phyloP scores from a whole-genome alignment of 92 coral and sea anemone species.

The Porites rus region DNA sequence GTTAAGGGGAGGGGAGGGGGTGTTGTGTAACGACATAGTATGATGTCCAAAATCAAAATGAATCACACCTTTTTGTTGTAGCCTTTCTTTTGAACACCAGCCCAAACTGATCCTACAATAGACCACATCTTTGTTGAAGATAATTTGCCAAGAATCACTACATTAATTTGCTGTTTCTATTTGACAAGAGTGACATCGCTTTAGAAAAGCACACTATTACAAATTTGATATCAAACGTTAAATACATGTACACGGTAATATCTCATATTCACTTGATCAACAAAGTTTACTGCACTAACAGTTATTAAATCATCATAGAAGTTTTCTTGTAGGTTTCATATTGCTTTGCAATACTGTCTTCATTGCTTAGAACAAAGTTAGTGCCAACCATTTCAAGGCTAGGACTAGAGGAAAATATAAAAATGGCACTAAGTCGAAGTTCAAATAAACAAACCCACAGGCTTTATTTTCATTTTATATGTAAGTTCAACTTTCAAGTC shows the following conservation, averaged over 20 bases:
- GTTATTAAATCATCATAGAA: background rate
- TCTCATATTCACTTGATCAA: conserved; percentile 1
- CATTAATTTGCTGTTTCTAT: conserved; percentile 14
- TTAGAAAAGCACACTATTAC: background rate
- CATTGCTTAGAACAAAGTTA: conserved; percentile 10
- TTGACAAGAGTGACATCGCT: conserved; percentile 3
- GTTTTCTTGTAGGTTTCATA: conserved; percentile 13
- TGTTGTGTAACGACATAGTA: too few species aligned
- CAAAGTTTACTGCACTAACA: background rate
- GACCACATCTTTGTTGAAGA: background rate
- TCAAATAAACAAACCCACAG: too few species aligned
- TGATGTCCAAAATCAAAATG: too few species aligned
- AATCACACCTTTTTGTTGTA: too few species aligned
- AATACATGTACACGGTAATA: background rate
- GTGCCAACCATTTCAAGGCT: background rate
- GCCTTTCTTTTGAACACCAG: background rate
- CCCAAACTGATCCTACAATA: conserved; percentile 21
- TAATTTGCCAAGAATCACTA: background rate
- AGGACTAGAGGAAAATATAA: background rate
- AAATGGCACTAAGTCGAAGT: background rate
- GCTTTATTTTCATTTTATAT: too few species aligned
- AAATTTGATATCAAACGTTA: background rate
- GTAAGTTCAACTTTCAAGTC: too few species aligned
- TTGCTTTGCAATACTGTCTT: conserved; percentile 4
- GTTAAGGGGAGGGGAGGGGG: too few species aligned